Base-by-base conservation (phyloP, 2,888 invertebrate genomes). In the Rambutsinella grinnellia region DNA sequence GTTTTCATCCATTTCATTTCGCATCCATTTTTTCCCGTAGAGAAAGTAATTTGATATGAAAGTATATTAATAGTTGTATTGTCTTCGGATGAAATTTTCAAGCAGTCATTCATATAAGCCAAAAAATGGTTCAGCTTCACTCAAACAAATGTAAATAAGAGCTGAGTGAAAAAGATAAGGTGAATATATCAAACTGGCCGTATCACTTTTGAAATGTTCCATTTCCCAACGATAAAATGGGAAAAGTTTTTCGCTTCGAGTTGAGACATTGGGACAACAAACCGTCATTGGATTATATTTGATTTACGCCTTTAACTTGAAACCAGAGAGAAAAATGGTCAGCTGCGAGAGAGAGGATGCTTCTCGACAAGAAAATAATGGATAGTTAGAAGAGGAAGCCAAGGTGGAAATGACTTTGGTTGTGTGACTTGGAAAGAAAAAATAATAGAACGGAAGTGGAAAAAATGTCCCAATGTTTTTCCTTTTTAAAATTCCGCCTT, bases 231-330 rank as follows among this genome's bases (percentile, higher is more conserved):
- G n/a, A n/a, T n/a, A n/a, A n/a, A n/a, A n/a, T n/a, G n/a, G n/a
- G n/a, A n/a, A n/a, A n/a, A n/a, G n/a, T n/a, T n/a, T n/a, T n/a
- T n/a, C n/a, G n/a, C n/a, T n/a, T n/a, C n/a, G n/a, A n/a, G n/a
- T n/a, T 75, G 63, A 68, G 75, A 57, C 68, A 44, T 75, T 68
- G 27, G 26, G 51, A 46, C 58, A 76, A 76, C 69, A 76, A 69
- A 76, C 71, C 72, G 72, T 63, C 63, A 77, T 67, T 63, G 62
- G 68, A 67, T 71, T 71, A 71, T 67, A 67, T 77, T 71, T 51
- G 61, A 63, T 72, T 72, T 68, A n/a, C 62, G 56, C 68, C 72
- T 71, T 77, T 62, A 27, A 68, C 15, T 47, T 17, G 49, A 69
- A 67, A 67, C 23, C n/a, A 46, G 27, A 26, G 51, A 26, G 54